Conservation (phyloP, 2,113 vertebrate genomes). For the Aptenodytes forsteri region DNA sequence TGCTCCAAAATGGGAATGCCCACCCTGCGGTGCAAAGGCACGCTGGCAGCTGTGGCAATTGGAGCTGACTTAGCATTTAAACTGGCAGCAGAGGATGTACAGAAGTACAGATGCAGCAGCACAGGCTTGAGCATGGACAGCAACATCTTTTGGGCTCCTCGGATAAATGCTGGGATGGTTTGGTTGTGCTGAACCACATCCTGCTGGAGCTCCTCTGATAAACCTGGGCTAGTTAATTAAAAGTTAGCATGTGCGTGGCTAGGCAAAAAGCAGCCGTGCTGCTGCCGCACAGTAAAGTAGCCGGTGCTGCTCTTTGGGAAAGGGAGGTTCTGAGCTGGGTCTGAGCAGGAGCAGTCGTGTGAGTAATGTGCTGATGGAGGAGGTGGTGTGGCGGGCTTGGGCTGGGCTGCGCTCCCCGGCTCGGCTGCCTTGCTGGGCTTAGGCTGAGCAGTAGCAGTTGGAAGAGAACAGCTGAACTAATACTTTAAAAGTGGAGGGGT, state of each 20-base stretch:
- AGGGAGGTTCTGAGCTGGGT: neutral
- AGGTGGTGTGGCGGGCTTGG: neutral
- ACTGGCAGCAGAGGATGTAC: neutral
- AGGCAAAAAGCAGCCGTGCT: neutral
- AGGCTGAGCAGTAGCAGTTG: neutral
- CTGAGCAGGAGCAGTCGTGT: fast-evolving
- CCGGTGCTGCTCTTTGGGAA: neutral
- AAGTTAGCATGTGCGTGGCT: neutral
- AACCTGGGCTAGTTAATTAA: neutral
- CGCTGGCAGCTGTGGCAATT: neutral
- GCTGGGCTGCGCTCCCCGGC: neutral
- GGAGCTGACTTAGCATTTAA: neutral
- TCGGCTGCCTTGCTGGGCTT: neutral
- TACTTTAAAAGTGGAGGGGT: neutral
- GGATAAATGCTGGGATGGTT: neutral
- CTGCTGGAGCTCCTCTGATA: constrained; percentile 35
- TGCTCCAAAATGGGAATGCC: neutral
- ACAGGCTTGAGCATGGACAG: neutral
- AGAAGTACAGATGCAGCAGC: neutral
- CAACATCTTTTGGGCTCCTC: neutral
- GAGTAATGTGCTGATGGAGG: neutral
- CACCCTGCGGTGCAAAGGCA: neutral
- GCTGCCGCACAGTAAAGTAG: neutral
- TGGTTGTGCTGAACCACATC: neutral
- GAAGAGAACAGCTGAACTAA: neutral